Conservation (phyloP, 1,140 invertebrate species). For the Sarcophaga peregrina region DNA sequence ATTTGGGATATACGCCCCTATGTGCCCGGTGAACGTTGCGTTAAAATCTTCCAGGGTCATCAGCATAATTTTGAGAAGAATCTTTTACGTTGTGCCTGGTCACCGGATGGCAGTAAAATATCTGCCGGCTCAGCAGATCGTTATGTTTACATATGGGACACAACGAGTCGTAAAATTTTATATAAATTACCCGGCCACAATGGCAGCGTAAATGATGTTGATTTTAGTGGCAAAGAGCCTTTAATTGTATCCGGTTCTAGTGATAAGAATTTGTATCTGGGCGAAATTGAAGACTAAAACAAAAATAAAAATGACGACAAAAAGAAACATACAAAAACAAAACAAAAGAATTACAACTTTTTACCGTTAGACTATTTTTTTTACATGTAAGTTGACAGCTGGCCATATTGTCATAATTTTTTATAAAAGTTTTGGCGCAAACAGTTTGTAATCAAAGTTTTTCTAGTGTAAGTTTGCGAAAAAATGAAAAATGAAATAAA, state of each 20-base stretch:
- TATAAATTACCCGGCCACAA: conserved; percentile 99
- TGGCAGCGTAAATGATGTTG: conserved; percentile 96
- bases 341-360: no score
- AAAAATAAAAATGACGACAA: background rate
- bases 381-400: no score
- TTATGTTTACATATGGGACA: conserved; percentile 98
- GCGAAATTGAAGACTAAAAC: conserved; percentile 90
- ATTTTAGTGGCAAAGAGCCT: conserved; percentile 96
- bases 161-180: conserved; percentile 86
- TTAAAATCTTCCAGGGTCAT: conserved; percentile 92
- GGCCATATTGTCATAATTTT: no score
- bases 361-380: no score
- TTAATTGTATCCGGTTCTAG: conserved; percentile 94
- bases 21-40: conserved; percentile 90
- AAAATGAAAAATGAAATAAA: no score
- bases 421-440: no score
- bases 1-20: conserved; percentile 86
- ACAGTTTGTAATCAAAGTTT: no score
- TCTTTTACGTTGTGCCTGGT: conserved; percentile 89
- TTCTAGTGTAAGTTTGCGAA: no score
- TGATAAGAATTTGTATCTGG: conserved; percentile 96
- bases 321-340: no score
- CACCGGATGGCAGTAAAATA: conserved; percentile 85
- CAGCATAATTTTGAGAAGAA: conserved; percentile 99
- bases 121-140: conserved; percentile 94